These are phyloP conservation scores for Cephalopterus ornatus DNA, from an alignment of 2,113 vertebrate genomes.

Conservation along the genomic window DNA sequence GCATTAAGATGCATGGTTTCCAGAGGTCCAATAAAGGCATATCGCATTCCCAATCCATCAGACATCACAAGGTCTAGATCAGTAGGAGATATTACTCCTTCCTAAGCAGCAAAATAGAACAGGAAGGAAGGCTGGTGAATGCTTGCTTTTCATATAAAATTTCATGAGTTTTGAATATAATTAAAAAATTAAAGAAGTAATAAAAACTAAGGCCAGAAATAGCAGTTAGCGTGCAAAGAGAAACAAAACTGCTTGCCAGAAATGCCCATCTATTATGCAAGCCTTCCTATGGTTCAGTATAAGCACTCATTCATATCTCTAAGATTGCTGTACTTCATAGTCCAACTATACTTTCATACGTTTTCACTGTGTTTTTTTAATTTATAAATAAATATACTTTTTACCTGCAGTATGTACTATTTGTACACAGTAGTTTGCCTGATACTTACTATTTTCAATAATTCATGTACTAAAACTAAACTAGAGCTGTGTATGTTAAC, in stretches of 20 bases:
- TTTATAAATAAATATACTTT: not conserved
- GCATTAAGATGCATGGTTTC: conserved; percentile 98
- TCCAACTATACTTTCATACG: not conserved
- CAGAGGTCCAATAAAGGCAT: conserved; percentile 94
- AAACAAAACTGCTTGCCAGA: not conserved
- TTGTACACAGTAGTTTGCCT: not conserved
- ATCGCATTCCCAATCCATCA: conserved; percentile 94
- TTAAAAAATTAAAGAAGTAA: not conserved
- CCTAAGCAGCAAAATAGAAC: conserved; percentile 69
- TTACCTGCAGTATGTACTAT: not conserved
- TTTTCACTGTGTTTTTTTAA: not conserved
- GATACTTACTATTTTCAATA: not conserved
- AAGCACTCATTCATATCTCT: not conserved
- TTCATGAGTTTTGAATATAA: not conserved
- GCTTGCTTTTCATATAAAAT: not conserved
- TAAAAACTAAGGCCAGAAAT: not conserved
- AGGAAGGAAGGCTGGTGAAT: not conserved
- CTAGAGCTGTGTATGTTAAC: not conserved
- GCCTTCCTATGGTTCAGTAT: not conserved
- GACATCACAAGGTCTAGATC: conserved; percentile 97
- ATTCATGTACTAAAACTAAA: not conserved
- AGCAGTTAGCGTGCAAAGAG: not conserved
- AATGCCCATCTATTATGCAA: not conserved
- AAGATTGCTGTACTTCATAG: not conserved
- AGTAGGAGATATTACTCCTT: conserved; percentile 86